A percentile compares a stretch with the other conserved stretches of the same genome.
Evolutionary conservation across 2,888 invertebrate genomes (phyloP).

Genomic region (Nomada fucata): DNA sequence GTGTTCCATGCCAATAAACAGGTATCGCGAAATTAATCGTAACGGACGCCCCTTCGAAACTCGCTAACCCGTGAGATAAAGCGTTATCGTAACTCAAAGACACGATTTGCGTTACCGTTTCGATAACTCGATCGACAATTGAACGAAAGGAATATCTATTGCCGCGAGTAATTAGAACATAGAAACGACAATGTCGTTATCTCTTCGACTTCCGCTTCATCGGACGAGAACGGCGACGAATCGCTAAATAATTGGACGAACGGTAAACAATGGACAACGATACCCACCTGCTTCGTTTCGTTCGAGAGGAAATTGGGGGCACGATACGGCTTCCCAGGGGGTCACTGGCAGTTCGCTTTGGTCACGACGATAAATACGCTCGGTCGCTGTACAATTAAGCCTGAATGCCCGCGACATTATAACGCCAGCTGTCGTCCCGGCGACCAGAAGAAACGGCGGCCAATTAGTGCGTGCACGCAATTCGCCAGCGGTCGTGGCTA

Average conservation of each 20-base stretch:
- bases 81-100: no score
- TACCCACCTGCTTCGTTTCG: constrained; percentile 21
- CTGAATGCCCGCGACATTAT: neutral
- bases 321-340: constrained; percentile 20
- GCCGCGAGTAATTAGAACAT: no score
- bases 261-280: constrained; percentile 14
- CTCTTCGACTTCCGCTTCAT: no score
- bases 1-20: no score
- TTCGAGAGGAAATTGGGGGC: constrained; percentile 6
- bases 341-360: constrained; percentile 9
- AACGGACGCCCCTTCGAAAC: no score
- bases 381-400: constrained; percentile 9
- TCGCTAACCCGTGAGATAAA: no score
- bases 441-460: neutral
- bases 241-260: constrained; percentile 2
- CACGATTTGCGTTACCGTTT: no score
- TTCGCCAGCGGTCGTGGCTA: neutral
- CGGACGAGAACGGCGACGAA: neutral
- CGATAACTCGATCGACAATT: no score
- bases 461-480: neutral
- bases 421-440: neutral
- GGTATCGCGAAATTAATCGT: no score
- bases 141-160: no score
- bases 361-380: constrained; percentile 31
- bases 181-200: no score